A percentile compares a stretch with the other conserved stretches of the same genome.
Evolutionary conservation across 2,797 vertebrate genomes (phyloP).

Genomic region (Mionectes olivaceus): DNA sequence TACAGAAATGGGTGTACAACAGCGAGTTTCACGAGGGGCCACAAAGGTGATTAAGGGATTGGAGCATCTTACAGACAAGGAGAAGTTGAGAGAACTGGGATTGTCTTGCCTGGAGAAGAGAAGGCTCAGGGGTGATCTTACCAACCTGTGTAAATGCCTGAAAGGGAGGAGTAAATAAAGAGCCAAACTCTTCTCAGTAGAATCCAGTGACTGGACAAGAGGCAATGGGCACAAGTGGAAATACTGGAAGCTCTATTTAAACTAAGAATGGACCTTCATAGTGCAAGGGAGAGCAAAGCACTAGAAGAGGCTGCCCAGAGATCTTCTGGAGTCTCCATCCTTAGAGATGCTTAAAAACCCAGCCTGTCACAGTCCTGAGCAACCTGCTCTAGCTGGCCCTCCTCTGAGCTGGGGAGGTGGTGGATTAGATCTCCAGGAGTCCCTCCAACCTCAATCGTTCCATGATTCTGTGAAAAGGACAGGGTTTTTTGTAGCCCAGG

Average conservation of each 20-base stretch:
- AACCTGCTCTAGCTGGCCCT: not conserved
- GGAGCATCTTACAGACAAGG: not conserved
- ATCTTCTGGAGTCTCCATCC: not conserved
- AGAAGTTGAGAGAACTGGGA: not conserved
- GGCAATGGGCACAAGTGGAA: not conserved
- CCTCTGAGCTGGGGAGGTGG: not conserved
- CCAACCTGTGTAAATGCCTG: not conserved
- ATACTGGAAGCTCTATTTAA: not conserved
- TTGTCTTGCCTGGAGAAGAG: not conserved
- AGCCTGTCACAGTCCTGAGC: not conserved
- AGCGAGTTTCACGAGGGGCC: not conserved
- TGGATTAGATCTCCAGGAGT: not conserved
- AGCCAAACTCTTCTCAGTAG: not conserved
- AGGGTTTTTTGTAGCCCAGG: conserved; percentile 30
- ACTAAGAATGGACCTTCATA: not conserved
- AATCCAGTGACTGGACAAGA: not conserved
- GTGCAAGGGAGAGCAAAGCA: not conserved
- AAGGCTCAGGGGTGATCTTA: not conserved
- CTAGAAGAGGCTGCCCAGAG: conserved; percentile 6
- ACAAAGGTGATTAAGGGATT: not conserved
- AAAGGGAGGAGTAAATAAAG: not conserved
- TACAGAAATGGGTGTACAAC: not conserved
- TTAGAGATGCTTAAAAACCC: not conserved
- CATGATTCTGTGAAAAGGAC: not conserved
- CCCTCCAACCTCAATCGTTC: not conserved